Conservation (phyloP, 2,797 vertebrate genomes). For the Coilia nasus region DNA sequence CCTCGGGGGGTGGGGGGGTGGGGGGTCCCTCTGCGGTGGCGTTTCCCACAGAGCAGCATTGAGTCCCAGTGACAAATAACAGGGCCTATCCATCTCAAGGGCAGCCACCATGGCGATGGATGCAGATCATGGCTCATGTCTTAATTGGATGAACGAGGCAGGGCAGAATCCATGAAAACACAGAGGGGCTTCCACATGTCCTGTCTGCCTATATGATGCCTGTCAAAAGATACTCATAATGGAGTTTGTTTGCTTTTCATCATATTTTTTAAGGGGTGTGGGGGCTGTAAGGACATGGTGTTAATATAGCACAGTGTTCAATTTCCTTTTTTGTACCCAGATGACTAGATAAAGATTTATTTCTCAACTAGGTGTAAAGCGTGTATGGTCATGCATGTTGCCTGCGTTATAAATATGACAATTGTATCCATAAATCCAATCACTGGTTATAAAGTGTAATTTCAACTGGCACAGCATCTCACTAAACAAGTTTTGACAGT, state of each 20-base stretch:
- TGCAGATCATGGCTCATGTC: slow-evolving; percentile 59
- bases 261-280: neutral
- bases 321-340: too few species aligned
- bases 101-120: slow-evolving; percentile 58
- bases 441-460: neutral
- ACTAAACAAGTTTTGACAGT: neutral
- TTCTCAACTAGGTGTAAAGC: too few species aligned
- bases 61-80: slow-evolving; percentile 72
- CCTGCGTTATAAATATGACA: too few species aligned
- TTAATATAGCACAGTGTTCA: neutral
- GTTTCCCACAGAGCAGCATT: slow-evolving; percentile 69
- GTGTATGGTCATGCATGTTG: too few species aligned
- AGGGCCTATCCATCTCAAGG: slow-evolving; percentile 66
- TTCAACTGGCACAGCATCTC: neutral
- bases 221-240: neutral
- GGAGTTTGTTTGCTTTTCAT: neutral
- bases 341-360: too few species aligned
- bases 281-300: neutral
- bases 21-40: slow-evolving; percentile 59
- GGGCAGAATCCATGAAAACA: slow-evolving; percentile 41
- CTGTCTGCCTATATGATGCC: slow-evolving; percentile 46
- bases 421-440: too few species aligned
- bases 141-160: slow-evolving; percentile 48
- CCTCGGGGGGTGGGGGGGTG: slow-evolving; percentile 48
- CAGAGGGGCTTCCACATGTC: slow-evolving; percentile 54